These are phyloP conservation scores for Philonicus albiceps DNA, from an alignment of 2,888 invertebrate genomes.

Conservation along the genomic window DNA sequence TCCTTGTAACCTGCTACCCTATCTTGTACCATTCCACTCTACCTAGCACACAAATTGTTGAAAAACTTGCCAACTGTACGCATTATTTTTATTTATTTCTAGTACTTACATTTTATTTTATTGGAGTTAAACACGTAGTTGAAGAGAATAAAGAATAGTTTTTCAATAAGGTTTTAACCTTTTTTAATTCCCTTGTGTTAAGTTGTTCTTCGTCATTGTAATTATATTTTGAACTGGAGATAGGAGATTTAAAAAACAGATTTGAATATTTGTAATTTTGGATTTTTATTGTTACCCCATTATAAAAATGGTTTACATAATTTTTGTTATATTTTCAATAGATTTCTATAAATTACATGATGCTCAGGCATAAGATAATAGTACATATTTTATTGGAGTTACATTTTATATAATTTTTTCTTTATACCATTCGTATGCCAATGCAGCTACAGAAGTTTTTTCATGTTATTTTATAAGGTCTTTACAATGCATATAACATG, in stretches of 20 bases:
- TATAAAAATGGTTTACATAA: constrained; percentile 48
- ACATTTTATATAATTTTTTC: constrained; percentile 19
- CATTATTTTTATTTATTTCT: too few species aligned
- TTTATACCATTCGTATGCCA: constrained; percentile 7
- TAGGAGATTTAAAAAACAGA: background rate
- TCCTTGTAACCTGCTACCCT: too few species aligned
- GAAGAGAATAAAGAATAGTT: too few species aligned
- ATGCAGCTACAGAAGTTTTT: background rate
- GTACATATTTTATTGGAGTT: constrained; percentile 4
- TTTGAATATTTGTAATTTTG: background rate
- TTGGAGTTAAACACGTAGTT: too few species aligned
- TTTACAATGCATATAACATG: background rate
- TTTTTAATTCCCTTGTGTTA: too few species aligned
- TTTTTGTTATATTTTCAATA: constrained; percentile 9
- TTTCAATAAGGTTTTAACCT: too few species aligned
- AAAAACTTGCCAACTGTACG: too few species aligned
- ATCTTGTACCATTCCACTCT: too few species aligned
- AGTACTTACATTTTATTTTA: too few species aligned
- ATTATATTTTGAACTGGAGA: background rate
- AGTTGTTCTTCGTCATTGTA: too few species aligned
- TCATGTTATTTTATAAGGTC: background rate
- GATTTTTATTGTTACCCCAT: constrained; percentile 45
- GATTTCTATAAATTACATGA: constrained; percentile 28
- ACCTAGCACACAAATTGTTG: too few species aligned
- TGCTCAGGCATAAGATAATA: constrained; percentile 30